Evolutionary conservation across 2,797 vertebrate genomes (phyloP).

Genomic region (Eleutherodactylus coqui): DNA sequence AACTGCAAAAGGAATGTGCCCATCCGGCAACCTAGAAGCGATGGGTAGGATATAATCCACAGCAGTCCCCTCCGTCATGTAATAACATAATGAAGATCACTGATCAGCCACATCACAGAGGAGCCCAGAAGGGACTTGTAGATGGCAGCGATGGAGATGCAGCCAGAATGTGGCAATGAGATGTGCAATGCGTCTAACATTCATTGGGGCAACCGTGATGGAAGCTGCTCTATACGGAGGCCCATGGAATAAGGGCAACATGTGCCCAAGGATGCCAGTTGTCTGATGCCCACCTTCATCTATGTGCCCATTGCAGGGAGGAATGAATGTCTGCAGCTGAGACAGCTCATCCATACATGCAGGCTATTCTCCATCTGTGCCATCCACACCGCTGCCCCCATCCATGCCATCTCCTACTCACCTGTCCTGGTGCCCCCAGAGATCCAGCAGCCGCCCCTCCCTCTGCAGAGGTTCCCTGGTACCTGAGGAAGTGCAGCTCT

Average conservation of each 20-base stretch:
- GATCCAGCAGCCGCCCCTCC: conserved; percentile 58
- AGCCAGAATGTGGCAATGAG: not conserved
- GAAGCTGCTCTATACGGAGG: conserved; percentile 6
- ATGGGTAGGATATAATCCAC: not conserved
- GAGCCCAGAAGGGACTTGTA: not conserved
- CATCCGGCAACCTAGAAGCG: not conserved
- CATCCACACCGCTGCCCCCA: too few species aligned
- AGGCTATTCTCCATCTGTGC: not conserved
- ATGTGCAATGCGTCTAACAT: conserved; percentile 28
- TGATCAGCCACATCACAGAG: not conserved
- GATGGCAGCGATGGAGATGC: not conserved
- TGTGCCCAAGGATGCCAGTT: conserved; percentile 8
- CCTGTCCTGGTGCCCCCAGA: conserved; percentile 34
- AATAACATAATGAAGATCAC: not conserved
- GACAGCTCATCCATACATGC: conserved; percentile 11
- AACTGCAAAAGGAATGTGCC: not conserved
- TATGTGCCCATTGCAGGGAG: not conserved
- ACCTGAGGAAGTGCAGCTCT: conserved; percentile 58
- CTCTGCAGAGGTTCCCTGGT: conserved; percentile 62
- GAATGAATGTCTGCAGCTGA: not conserved
- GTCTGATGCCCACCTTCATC: not conserved
- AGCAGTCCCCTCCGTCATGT: not conserved
- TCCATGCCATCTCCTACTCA: conserved; percentile 37
- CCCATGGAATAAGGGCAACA: not conserved
- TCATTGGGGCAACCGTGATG: not conserved